A percentile compares a stretch with the other conserved stretches of the same genome.
These are phyloP conservation scores for Holothuria glaberrima DNA, from an alignment of 35 echinoderm and acorn worm genomes.

Conservation along the genomic window DNA sequence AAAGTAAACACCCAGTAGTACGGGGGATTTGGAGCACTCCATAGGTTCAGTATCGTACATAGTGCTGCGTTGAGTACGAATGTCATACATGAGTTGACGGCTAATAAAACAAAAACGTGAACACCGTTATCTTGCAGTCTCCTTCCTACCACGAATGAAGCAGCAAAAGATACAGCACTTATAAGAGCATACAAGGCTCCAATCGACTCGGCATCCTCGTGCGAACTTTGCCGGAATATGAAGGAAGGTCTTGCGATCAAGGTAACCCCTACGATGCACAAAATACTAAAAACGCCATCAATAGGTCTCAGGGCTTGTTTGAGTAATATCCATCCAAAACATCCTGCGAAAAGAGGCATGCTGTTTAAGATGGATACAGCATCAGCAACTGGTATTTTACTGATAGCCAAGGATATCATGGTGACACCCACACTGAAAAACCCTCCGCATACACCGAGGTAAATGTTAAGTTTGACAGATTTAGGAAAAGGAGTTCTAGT, in stretches of 20 bases:
- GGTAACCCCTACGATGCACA: conserved; percentile 18
- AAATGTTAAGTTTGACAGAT: not conserved
- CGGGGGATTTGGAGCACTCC: conserved; percentile 20
- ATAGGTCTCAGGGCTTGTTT: conserved; percentile 36
- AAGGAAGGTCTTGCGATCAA: conserved; percentile 45
- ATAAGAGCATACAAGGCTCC: conserved; percentile 22
- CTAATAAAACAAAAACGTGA: not conserved
- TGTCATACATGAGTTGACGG: not conserved
- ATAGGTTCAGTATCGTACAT: conserved; percentile 1
- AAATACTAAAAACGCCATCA: conserved; percentile 11
- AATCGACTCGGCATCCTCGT: not conserved
- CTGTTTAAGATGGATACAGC: conserved; percentile 35
- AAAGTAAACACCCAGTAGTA: conserved; percentile 28
- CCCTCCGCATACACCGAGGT: conserved; percentile 1
- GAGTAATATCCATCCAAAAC: conserved; percentile 45
- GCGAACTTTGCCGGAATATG: not conserved
- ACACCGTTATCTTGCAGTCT: conserved; percentile 12
- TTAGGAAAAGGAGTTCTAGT: not conserved
- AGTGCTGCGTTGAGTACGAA: not conserved
- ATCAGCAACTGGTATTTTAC: conserved; percentile 52
- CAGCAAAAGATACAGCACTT: conserved; percentile 14
- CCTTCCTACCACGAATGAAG: not conserved
- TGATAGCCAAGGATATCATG: conserved; percentile 18
- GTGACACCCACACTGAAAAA: not conserved
- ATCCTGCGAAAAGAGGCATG: conserved; percentile 47